Base-by-base conservation (phyloP, 2,888 invertebrate species). In the Acanthopleura granulata region DNA sequence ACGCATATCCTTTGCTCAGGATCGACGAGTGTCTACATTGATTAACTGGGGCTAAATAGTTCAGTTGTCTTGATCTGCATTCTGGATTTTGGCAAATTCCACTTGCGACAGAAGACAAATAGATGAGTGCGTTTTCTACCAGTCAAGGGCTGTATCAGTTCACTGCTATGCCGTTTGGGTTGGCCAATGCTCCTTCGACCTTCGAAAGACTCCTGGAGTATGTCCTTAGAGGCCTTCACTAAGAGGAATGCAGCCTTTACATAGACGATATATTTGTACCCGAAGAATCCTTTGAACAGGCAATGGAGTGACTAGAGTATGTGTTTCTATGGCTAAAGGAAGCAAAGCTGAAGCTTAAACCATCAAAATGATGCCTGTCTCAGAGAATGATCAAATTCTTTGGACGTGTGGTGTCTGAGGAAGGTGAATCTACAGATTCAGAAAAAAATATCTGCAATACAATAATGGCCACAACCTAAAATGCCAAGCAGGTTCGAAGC, bases 101-200 rank as follows among this genome's bases (percentile, higher is more conserved):
- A 27, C 15, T 73, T 57, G 12, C 18, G 29, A n/a, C 61, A 57
- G 49, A 25, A 57, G 6, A n/a, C 12, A 50, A 1, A 11, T 29
- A 30, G 18, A 3, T 16, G 57, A 12, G 57, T 25, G 14, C 4
- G 74, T 72, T n/a, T n/a, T n/a, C n/a, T n/a, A n/a, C n/a, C n/a
- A n/a, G n/a, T n/a, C n/a, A n/a, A n/a, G n/a, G n/a, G 6, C 6
- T 70, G 14, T 74, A 27, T 22, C 30, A 74, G 71, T 72, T 30
- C 22, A 72, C 22, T 25, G n/a, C 15, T 15, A 62, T 72, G 73
- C 73, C 73, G 11, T 72, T 74, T 49, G 74, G 74, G 50, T 15
- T 74, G 6, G n/a, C 6, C 18, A 74, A 74, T n/a, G 22, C 49
- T 18, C 71, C 74, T 29, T 22, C 74, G 16, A 72, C 71, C 22